Base-by-base conservation (phyloP, 2,888 invertebrate species). In the Ferdinandea cuprea region DNA sequence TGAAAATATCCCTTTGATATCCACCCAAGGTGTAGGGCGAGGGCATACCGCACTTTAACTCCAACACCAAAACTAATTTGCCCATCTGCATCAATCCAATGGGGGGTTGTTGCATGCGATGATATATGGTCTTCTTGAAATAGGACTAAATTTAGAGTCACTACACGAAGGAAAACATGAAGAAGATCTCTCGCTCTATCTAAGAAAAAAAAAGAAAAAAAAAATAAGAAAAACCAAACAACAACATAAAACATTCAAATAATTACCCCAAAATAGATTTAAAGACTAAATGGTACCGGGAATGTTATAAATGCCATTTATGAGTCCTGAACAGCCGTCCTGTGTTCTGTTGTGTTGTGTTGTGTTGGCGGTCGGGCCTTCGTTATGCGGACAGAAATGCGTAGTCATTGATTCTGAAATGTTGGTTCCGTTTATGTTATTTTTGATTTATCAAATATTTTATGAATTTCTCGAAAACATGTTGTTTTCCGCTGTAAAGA, bases 61-160 rank as follows among this genome's bases (percentile, higher is more conserved):
- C 48, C 21, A 32, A 58, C 59, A 37, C 42, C 50, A 15, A 46
- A 66, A 72, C 72, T 50, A 83, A 77, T 77, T 77, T 56, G 81
- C 72, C 77, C 81, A 83, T 83, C 81, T 72, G 80, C 81, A 63
- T 4, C 32, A 15, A 30, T 7, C 58, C 44, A 44, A 69, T 76
- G 71, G 77, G 71, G 77, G n/a, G n/a, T n/a, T n/a, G n/a, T n/a
- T n/a, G n/a, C n/a, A n/a, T 66, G 77, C 54, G 77, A 83, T 83
- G 81, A 83, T 83, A 59, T 71, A 81, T 72, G 77, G 46, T 37
- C 71, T 59, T 77, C 81, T 71, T 54, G 42, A 83, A 72, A 66
- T 77, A 83, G 81, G 77, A 72, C 66, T 52, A 59, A 66, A 66
- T 48, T 69, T 72, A 76, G 58, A 44, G 35, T 35, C 65, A 15